phyloP scores from a whole-genome alignment of 2,797 vertebrate species.

The Fundulus diaphanus region DNA sequence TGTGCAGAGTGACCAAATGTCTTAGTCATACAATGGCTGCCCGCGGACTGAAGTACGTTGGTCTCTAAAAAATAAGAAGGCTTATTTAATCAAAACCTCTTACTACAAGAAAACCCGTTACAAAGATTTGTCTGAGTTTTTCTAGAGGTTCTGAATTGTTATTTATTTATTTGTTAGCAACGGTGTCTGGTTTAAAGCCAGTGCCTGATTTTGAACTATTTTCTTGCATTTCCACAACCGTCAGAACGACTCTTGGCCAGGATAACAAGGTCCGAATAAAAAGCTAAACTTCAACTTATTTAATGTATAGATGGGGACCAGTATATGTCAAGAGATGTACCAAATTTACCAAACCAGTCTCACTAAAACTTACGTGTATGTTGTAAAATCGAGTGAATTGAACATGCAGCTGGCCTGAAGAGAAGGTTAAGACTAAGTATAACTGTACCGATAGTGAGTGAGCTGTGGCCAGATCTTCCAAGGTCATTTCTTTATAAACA shows the following conservation, averaged over 20 bases:
- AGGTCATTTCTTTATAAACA: no score
- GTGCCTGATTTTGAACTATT: neutral
- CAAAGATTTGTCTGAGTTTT: neutral
- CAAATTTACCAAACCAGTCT: neutral
- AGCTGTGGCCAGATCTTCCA: neutral
- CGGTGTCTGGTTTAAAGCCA: neutral
- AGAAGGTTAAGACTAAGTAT: neutral
- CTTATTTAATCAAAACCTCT: conserved; percentile 31
- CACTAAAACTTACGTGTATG: neutral
- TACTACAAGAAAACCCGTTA: neutral
- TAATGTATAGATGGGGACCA: neutral
- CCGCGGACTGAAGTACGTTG: conserved; percentile 19
- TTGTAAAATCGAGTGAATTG: neutral
- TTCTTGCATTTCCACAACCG: neutral
- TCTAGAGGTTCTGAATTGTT: neutral
- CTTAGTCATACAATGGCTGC: conserved; percentile 45
- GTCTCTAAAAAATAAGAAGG: conserved; percentile 23
- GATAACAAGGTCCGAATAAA: neutral
- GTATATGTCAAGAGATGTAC: neutral
- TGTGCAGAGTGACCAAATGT: conserved; percentile 27
- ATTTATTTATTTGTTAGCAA: neutral
- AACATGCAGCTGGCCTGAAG: neutral
- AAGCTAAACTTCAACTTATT: neutral
- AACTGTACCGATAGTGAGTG: neutral
- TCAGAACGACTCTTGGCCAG: neutral